Conservation (phyloP, 53 echinoderm and acorn worm species). For the Echinarachnius parma region DNA sequence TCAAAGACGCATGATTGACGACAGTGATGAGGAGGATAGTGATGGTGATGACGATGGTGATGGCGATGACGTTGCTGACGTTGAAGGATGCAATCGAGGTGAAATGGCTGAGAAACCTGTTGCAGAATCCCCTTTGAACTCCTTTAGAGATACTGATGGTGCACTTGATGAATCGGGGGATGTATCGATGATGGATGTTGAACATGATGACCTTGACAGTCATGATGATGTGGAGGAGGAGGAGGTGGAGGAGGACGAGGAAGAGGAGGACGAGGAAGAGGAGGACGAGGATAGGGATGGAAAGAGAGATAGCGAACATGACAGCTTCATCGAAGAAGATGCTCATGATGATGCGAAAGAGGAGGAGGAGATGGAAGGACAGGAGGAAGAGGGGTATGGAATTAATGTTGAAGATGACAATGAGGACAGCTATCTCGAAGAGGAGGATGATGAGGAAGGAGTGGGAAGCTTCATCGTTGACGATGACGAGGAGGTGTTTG, state of each 20-base stretch:
- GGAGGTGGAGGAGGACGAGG: neutral
- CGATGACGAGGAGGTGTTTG: no score
- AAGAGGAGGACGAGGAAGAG: slow-evolving; percentile 25
- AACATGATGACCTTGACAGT: neutral
- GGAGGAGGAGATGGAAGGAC: slow-evolving; percentile 7
- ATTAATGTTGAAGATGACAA: neutral
- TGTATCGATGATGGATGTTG: no score
- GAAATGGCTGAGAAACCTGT: no score
- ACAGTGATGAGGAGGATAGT: neutral
- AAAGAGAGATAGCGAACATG: slow-evolving; percentile 9
- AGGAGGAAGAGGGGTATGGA: neutral
- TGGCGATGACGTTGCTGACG: neutral
- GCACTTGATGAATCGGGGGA: no score
- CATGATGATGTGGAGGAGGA: slow-evolving; percentile 5
- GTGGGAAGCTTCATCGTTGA: no score
- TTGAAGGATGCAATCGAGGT: neutral
- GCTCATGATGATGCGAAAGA: neutral
- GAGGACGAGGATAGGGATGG: slow-evolving; percentile 19
- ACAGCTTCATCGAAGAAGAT: neutral
- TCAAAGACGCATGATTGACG: neutral
- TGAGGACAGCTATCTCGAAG: neutral
- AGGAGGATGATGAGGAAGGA: no score
- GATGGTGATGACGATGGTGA: slow-evolving; percentile 22
- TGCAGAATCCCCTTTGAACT: no score
- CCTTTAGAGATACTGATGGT: neutral